Evolutionary conservation across 2,797 vertebrate species (phyloP), one percentile per base, ranked within the genome.

Genomic region (Paguma larvata): DNA sequence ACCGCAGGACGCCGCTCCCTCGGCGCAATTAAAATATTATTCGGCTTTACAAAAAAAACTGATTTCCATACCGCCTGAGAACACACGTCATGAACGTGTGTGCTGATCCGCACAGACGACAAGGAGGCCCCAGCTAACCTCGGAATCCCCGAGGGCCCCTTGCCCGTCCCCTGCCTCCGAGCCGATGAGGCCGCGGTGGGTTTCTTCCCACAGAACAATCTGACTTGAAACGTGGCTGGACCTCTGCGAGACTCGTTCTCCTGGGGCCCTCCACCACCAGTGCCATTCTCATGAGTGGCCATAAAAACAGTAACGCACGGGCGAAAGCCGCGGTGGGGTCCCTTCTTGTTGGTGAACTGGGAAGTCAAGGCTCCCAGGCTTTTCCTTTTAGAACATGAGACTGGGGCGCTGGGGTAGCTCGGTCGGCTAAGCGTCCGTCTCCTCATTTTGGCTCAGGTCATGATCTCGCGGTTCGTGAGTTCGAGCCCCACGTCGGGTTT

Each of bases 211-310:
- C 0, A 1, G 15, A 38, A 10, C 38, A 19, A 3, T 6, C 5
- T 23, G 3, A 89, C 21, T 51, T 23, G 59, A 11, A 62, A 19
- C 14, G 5, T 0, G 30, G 2, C 32, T 19, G 56, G 10, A 25
- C 51, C 70, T 32, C 68, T 18, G 1, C 4, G 2, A 79, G 75
- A 6, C 19, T 3, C 48, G n/a, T 25, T 67, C 70, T 53, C 11
- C 25, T 2, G 2, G 27, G 21, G 10, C 38, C 18, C 25, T 1
- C 0, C 1, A 30, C 19, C 23, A 13, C 3, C 1, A 23, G 59
- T 3, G 48, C 15, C 27, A 15, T 6, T 38, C 2, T 59, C 63
- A 14, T 0, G 6, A 25, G 25, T 10, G 19, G n/a, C 12, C 38
- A 12, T 9, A 27, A 62, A 62, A 14, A 44, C 44, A 78, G 53